Evolutionary conservation across 2,113 vertebrate species (phyloP).

Genomic region (Tympanuchus pallidicinctus): DNA sequence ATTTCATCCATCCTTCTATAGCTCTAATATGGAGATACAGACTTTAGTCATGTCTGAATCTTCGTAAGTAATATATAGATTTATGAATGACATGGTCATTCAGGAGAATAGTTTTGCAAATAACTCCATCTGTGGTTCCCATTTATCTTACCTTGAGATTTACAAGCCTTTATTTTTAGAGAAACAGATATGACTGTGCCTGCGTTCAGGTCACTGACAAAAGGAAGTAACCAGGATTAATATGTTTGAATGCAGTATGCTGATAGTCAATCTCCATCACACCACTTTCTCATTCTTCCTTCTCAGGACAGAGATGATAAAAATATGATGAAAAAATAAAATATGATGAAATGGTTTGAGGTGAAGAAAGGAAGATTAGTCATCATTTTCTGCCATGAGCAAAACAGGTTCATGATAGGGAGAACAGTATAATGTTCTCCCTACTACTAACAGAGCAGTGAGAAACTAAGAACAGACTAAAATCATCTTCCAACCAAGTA

Average conservation of each 20-base stretch:
- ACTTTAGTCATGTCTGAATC: not conserved
- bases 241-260: not conserved
- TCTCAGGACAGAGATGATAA: not conserved
- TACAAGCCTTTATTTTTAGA: constrained; percentile 26
- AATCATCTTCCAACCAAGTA: not conserved
- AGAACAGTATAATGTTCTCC: not conserved
- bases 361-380: not conserved
- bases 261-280: not conserved
- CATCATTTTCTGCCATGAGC: not conserved
- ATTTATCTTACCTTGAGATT: constrained; percentile 47
- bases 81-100: constrained; percentile 25
- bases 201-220: constrained; percentile 65
- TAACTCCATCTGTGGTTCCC: not conserved
- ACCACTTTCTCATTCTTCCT: not conserved
- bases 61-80: not conserved
- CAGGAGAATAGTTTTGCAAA: constrained; percentile 27
- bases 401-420: not conserved
- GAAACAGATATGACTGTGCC: constrained; percentile 48
- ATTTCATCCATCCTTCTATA: not conserved
- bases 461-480: not conserved
- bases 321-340: not conserved
- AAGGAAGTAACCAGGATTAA: constrained; percentile 55
- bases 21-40: too few species aligned
- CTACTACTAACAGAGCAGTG: not conserved
- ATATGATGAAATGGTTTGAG: not conserved